phyloP scores from a whole-genome alignment of 2,888 invertebrate genomes.

The Drosophila colorata region DNA sequence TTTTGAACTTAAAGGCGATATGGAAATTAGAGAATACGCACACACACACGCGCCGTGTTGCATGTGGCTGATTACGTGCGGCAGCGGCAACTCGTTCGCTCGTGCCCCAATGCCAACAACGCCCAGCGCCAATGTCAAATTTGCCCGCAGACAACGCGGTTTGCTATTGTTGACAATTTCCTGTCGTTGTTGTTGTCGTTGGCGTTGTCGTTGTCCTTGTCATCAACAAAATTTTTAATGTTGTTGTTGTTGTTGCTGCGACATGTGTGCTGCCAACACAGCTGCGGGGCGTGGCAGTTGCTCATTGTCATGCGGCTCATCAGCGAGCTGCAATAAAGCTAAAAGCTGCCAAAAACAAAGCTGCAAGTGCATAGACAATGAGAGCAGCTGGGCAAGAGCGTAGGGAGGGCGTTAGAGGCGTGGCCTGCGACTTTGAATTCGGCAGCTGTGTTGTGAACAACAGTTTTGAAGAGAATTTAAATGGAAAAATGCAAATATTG shows the following conservation, averaged over 20 bases:
- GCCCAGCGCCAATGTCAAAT: constrained; percentile 59
- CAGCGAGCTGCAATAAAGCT: constrained; percentile 51
- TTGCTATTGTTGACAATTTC: constrained; percentile 71
- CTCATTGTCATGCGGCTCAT: constrained; percentile 66
- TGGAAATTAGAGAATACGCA: constrained; percentile 36
- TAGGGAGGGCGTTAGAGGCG: constrained; percentile 7
- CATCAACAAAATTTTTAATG: constrained; percentile 9
- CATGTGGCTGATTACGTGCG: constrained; percentile 47
- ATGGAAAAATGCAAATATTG: not conserved
- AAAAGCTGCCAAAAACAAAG: constrained; percentile 46
- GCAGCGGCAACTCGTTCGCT: constrained; percentile 51
- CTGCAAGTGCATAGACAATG: constrained; percentile 21
- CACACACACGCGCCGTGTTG: not conserved
- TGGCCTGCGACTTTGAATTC: constrained; percentile 28
- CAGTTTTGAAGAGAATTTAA: not conserved
- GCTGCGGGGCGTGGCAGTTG: constrained; percentile 50
- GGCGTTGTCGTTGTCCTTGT: constrained; percentile 17
- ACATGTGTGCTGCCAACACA: constrained; percentile 39
- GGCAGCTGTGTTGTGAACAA: too few species aligned
- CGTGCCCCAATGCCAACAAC: constrained; percentile 61
- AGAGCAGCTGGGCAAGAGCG: too few species aligned
- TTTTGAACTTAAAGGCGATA: constrained; percentile 36
- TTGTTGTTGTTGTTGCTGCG: constrained; percentile 17
- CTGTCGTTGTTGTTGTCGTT: constrained; percentile 36
- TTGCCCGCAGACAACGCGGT: constrained; percentile 70